Conservation (phyloP, 2,888 invertebrate genomes). For the Dilophus febrilis region DNA sequence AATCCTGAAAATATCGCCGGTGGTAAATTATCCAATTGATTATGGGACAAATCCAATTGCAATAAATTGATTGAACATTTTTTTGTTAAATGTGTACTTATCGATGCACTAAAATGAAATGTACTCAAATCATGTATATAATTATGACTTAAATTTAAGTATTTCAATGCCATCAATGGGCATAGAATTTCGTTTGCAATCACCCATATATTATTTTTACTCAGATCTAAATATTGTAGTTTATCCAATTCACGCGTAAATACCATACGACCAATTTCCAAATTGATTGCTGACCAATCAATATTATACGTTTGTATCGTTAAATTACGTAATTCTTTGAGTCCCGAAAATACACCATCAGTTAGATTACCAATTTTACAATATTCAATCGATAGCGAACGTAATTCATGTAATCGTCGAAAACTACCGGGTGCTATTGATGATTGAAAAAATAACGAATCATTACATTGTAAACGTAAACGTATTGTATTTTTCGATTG, state of each 20-base stretch:
- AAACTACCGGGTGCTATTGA: slow-evolving; percentile 63
- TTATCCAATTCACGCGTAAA: slow-evolving; percentile 41
- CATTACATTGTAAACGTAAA: slow-evolving; percentile 62
- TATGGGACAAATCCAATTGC: slow-evolving; percentile 64
- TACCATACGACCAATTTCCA: slow-evolving; percentile 64
- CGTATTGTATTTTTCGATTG: slow-evolving; percentile 71
- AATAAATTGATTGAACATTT: slow-evolving; percentile 49
- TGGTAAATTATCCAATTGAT: slow-evolving; percentile 69
- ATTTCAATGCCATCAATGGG: slow-evolving; percentile 59
- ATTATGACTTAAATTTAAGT: slow-evolving; percentile 72
- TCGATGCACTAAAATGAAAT: slow-evolving; percentile 60
- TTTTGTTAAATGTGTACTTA: slow-evolving; percentile 27
- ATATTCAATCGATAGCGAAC: slow-evolving; percentile 65
- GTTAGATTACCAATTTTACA: slow-evolving; percentile 78
- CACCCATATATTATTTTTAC: slow-evolving; percentile 77
- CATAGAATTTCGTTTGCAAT: slow-evolving; percentile 76
- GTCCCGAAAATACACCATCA: slow-evolving; percentile 59
- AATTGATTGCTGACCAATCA: slow-evolving; percentile 69
- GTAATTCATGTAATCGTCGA: slow-evolving; percentile 60
- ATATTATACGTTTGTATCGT: slow-evolving; percentile 73
- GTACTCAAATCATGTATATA: slow-evolving; percentile 75
- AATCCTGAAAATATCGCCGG: slow-evolving; percentile 66
- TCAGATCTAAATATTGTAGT: slow-evolving; percentile 66
- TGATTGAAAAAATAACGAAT: slow-evolving; percentile 62
- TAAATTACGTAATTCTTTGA: slow-evolving; percentile 66